Evolutionary conservation across 2,888 invertebrate species (phyloP).

Genomic region (Fragum whitleyi): DNA sequence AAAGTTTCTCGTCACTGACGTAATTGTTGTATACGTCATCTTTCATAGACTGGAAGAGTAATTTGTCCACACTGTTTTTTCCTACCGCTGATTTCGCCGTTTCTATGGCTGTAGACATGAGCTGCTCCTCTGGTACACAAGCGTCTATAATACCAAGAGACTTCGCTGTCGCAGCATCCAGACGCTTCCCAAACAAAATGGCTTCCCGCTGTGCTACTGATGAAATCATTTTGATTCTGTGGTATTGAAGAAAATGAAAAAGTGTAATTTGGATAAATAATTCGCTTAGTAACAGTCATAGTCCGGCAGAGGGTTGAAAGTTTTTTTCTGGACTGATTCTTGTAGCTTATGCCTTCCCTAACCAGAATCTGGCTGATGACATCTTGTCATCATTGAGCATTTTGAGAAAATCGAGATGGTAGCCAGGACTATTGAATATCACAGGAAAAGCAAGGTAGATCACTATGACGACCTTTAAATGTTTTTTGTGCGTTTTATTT

Average conservation of each 20-base stretch:
- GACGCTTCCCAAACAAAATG: constrained; percentile 56
- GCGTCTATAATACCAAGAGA: constrained; percentile 52
- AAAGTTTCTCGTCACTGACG: not conserved
- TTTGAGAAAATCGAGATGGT: too few relatives aligned
- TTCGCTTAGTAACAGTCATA: too few relatives aligned
- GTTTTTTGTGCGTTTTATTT: too few relatives aligned
- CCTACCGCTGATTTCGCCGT: constrained; percentile 55
- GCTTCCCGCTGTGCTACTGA: constrained; percentile 53
- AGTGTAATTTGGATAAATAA: too few relatives aligned
- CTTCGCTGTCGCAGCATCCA: constrained; percentile 55
- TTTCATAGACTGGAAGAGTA: constrained; percentile 57
- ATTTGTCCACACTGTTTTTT: constrained; percentile 54
- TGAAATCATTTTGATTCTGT: constrained; percentile 56
- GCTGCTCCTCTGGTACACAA: constrained; percentile 30
- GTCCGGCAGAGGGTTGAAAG: not conserved
- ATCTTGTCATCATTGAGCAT: too few relatives aligned
- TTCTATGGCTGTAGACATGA: constrained; percentile 34
- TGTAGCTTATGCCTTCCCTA: too few relatives aligned
- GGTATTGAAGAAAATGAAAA: constrained; percentile 1
- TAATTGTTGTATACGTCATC: constrained; percentile 57
- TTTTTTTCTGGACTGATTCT: too few relatives aligned
- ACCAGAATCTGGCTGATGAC: too few relatives aligned
- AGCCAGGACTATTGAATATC: too few relatives aligned
- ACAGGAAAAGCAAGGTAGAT: not conserved
- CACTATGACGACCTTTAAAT: not conserved